phyloP scores from a whole-genome alignment of 2,888 invertebrate genomes.

The Cancer borealis region DNA sequence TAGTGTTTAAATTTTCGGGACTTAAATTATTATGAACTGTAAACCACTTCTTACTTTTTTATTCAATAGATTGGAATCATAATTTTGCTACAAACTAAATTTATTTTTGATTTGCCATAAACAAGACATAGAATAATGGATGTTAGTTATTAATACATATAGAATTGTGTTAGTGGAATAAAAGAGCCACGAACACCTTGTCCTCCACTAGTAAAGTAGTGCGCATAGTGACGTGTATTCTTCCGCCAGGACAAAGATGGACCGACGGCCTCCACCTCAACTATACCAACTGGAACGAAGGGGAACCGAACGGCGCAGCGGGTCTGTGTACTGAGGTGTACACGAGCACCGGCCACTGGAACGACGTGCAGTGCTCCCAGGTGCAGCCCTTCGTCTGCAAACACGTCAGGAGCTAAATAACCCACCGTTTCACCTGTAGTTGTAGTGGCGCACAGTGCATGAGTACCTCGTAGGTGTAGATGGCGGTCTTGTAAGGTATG shows the following conservation, averaged over 20 bases:
- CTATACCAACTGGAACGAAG: not conserved
- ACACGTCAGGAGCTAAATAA: not conserved
- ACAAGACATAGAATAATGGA: not conserved
- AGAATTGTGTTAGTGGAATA: not conserved
- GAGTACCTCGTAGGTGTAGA: too few relatives aligned
- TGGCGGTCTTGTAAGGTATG: too few relatives aligned
- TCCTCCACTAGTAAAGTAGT: not conserved
- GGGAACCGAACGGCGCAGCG: conserved; percentile 3
- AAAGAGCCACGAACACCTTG: not conserved
- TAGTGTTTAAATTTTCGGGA: not conserved
- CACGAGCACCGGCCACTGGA: not conserved
- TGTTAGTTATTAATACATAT: not conserved
- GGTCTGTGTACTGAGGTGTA: conserved; percentile 12
- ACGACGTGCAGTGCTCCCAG: conserved; percentile 36
- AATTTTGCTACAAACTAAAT: not conserved
- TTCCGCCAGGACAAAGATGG: not conserved
- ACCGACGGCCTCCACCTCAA: not conserved
- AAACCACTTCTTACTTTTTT: not conserved
- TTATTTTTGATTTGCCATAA: not conserved
- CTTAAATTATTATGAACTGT: not conserved
- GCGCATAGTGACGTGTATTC: not conserved
- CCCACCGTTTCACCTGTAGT: not conserved
- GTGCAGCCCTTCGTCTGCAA: conserved; percentile 35
- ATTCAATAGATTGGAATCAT: not conserved
- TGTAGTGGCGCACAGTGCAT: not conserved